Evolutionary conservation across 1,140 invertebrate genomes (phyloP), one percentile per base, ranked within the genome.

Genomic region (Hormaphis cornu): DNA sequence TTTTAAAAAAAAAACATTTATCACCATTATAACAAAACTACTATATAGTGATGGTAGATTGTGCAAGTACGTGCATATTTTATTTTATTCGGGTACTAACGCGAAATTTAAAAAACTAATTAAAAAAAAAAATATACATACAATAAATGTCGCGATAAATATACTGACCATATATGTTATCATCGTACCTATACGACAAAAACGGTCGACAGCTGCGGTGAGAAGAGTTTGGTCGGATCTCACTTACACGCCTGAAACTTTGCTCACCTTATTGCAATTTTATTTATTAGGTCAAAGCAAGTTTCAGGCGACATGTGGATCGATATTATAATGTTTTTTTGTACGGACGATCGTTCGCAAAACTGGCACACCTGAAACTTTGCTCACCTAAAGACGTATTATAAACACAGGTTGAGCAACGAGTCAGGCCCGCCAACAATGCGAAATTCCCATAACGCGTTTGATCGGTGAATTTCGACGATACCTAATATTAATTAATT

Each of bases 161-260:
- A n/a, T n/a, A n/a, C n/a, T n/a, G n/a, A n/a, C n/a, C n/a, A n/a
- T n/a, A n/a, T n/a, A n/a, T n/a, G n/a, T n/a, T n/a, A n/a, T n/a
- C n/a, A n/a, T n/a, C n/a, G n/a, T n/a, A n/a, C n/a, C n/a, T n/a
- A n/a, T n/a, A n/a, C n/a, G n/a, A n/a, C n/a, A n/a, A n/a, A n/a
- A n/a, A n/a, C n/a, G n/a, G n/a, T n/a, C n/a, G n/a, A n/a, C n/a
- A n/a, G n/a, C n/a, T n/a, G n/a, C n/a, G n/a, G n/a, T n/a, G n/a
- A 35, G 54, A 58, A 20, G 54, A 58, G 0, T 48, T 24, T 22
- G 9, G 44, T 33, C 61, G 24, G 28, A 66, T 73, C 73, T 70
- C 73, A 74, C 74, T 70, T 72, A 74, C 73, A 74, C 74, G 73
- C 73, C 74, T 74, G 74, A 74, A 73, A 74, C 74, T 73, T 74